phyloP scores from a whole-genome alignment of 2,113 vertebrate species.

The Oceanodroma tethys region DNA sequence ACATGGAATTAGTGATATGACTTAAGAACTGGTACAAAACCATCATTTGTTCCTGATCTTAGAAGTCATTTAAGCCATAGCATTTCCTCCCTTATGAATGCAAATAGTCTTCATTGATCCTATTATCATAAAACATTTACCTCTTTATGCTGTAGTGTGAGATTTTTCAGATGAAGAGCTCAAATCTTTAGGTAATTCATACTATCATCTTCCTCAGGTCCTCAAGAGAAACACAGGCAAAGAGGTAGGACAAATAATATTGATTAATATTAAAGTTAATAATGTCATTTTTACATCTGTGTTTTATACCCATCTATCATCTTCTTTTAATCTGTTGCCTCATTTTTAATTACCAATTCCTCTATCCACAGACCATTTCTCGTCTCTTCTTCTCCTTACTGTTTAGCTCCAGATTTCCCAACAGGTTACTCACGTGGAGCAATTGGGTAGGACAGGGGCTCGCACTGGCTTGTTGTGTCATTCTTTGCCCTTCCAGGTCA shows the following conservation, averaged over 20 bases:
- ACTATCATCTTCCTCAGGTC: neutral
- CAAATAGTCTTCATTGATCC: neutral
- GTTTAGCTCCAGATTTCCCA: neutral
- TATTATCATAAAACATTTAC: neutral
- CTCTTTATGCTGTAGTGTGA: neutral
- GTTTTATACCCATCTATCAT: neutral
- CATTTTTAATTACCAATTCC: neutral
- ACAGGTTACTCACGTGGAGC: neutral
- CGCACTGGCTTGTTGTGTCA: neutral
- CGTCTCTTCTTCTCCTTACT: neutral
- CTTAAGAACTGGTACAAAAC: neutral
- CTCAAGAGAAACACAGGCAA: neutral
- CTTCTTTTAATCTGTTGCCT: neutral
- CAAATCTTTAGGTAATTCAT: neutral
- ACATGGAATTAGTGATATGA: neutral
- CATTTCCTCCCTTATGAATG: neutral
- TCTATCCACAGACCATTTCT: neutral
- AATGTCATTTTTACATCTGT: neutral
- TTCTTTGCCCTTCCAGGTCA: neutral
- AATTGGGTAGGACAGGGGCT: rapidly evolving
- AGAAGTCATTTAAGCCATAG: neutral
- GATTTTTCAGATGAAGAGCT: neutral
- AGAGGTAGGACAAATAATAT: neutral
- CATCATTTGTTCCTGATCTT: neutral
- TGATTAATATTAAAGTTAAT: neutral